These are phyloP conservation scores for Cirrhinus molitorella DNA, from an alignment of 2,797 vertebrate species.

Conservation along the genomic window DNA sequence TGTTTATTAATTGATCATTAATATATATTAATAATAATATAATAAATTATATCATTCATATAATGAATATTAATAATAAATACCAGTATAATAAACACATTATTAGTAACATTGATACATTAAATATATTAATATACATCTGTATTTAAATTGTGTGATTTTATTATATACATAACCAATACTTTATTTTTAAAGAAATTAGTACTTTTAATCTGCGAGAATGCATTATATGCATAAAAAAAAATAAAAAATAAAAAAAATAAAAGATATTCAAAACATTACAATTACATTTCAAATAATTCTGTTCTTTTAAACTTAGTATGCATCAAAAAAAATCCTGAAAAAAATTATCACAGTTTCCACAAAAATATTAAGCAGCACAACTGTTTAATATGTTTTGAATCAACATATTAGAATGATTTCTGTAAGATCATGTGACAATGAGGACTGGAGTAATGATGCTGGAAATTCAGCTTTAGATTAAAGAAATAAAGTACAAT, in stretches of 20 bases:
- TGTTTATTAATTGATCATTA: neutral
- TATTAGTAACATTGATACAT: neutral
- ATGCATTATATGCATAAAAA: too few relatives aligned
- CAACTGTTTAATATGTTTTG: too few relatives aligned
- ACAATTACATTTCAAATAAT: neutral
- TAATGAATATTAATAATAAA: neutral
- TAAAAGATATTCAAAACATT: neutral
- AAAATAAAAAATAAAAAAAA: too few relatives aligned
- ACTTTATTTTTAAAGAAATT: neutral
- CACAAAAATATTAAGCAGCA: neutral
- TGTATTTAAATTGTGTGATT: neutral
- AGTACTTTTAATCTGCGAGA: neutral
- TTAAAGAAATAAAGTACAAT: neutral
- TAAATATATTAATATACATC: neutral
- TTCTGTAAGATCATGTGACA: neutral
- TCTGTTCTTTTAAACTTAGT: neutral
- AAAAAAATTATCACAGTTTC: neutral
- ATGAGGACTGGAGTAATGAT: neutral
- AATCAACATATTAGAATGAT: neutral
- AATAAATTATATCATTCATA: neutral
- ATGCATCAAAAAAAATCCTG: neutral
- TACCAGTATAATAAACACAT: too few relatives aligned
- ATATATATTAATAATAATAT: neutral
- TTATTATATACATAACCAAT: neutral
- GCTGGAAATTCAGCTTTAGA: neutral